These are phyloP conservation scores for Brachionichthys hirsutus DNA, from an alignment of 2,113 vertebrate species.

Conservation along the genomic window DNA sequence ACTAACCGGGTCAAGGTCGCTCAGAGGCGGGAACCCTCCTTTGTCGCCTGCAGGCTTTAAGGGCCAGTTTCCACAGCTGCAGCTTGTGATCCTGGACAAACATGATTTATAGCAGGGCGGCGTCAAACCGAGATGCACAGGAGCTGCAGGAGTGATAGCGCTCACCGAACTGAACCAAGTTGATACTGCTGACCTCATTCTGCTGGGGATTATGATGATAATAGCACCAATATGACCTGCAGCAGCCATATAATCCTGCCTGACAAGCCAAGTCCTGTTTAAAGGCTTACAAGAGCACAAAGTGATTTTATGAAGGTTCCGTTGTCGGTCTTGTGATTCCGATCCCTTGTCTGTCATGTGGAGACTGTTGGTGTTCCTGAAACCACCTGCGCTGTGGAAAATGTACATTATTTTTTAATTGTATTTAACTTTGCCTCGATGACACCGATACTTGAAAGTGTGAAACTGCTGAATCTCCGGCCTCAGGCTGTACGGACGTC, in stretches of 20 bases:
- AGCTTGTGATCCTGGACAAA: background rate
- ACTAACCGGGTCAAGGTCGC: conserved; percentile 13
- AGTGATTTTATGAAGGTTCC: background rate
- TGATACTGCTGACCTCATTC: conserved; percentile 7
- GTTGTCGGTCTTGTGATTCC: background rate
- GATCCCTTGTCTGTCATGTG: background rate
- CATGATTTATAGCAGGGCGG: background rate
- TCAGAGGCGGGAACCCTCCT: background rate
- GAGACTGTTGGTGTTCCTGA: conserved; percentile 28
- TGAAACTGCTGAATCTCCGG: conserved; percentile 66
- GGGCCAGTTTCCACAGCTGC: background rate
- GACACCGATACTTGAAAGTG: conserved; percentile 79
- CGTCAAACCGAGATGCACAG: background rate
- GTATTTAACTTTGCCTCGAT: conserved; percentile 59
- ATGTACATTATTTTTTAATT: conserved; percentile 29
- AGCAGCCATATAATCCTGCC: background rate
- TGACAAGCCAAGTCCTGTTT: background rate
- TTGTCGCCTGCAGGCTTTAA: background rate
- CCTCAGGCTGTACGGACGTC: conserved; percentile 58
- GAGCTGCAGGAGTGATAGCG: background rate
- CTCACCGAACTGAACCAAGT: background rate
- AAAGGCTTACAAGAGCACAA: background rate
- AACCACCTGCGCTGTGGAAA: conserved; percentile 28
- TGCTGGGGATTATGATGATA: background rate
- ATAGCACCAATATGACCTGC: conserved; percentile 3